A percentile compares a stretch with the other conserved stretches of the same genome.
Conservation (phyloP, 2,888 invertebrate genomes). For the Halictus ligatus region DNA sequence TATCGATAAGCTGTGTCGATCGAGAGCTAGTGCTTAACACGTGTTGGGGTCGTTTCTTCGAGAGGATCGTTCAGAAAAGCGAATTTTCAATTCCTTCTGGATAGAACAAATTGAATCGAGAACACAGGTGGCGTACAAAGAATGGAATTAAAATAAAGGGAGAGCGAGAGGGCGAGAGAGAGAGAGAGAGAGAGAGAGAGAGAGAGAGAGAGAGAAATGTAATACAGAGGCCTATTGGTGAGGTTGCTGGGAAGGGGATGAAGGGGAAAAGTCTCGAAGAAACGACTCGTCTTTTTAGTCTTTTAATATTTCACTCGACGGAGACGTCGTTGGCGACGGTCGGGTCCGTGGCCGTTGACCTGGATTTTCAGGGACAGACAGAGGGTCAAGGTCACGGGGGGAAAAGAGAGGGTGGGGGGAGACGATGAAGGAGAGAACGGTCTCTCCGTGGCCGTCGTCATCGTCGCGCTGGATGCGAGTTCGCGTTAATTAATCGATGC, state of each 20-base stretch:
- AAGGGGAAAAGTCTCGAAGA: slow-evolving; percentile 51
- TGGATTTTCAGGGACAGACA: slow-evolving; percentile 48
- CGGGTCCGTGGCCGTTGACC: slow-evolving; percentile 44
- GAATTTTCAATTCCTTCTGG: not conserved
- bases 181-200: not conserved
- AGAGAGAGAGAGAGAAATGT: not conserved
- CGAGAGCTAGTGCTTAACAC: slow-evolving; percentile 70
- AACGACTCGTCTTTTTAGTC: slow-evolving; percentile 63
- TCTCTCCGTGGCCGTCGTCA: slow-evolving; percentile 55
- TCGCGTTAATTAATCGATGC: slow-evolving; percentile 73
- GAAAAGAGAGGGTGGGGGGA: not conserved
- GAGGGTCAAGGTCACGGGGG: slow-evolving; percentile 53
- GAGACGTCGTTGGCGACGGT: slow-evolving; percentile 57
- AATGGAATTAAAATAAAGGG: slow-evolving; percentile 2
- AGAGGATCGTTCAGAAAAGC: slow-evolving; percentile 13
- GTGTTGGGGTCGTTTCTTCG: slow-evolving; percentile 65
- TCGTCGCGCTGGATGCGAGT: slow-evolving; percentile 65
- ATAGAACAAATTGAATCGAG: not conserved
- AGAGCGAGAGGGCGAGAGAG: not conserved
- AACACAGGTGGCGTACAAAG: slow-evolving; percentile 19
- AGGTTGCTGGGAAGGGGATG: not conserved
- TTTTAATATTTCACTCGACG: slow-evolving; percentile 70
- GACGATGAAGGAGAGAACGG: not conserved
- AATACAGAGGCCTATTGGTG: slow-evolving; percentile 23
- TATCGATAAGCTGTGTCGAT: slow-evolving; percentile 72